phyloP scores from a whole-genome alignment of 2,113 vertebrate species.

The Todiramphus chloris region DNA sequence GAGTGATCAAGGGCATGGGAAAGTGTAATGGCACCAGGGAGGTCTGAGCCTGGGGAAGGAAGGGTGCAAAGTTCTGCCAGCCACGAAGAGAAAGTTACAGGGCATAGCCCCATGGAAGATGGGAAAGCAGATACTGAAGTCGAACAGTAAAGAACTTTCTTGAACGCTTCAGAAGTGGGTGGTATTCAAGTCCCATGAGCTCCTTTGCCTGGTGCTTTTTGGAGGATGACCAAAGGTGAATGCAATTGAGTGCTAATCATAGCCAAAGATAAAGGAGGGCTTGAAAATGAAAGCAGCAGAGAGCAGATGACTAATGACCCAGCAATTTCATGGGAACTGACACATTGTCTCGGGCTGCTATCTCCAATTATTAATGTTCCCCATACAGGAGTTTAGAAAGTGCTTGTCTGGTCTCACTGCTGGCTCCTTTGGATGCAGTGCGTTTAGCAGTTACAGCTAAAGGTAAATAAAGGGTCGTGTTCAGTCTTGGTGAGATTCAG shows the following conservation, averaged over 20 bases:
- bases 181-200: constrained; percentile 18
- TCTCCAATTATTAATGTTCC: neutral
- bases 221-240: constrained; percentile 55
- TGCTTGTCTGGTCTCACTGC: neutral
- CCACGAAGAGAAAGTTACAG: neutral
- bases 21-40: constrained; percentile 31
- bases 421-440: neutral
- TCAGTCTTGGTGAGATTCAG: neutral
- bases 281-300: constrained; percentile 50
- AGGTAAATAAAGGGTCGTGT: neutral
- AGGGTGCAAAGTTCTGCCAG: constrained; percentile 37
- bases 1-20: constrained; percentile 38
- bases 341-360: neutral
- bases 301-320: constrained; percentile 34
- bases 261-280: constrained; percentile 41
- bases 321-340: constrained; percentile 16
- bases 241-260: neutral
- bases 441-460: neutral
- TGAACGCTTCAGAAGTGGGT: constrained; percentile 36
- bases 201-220: constrained; percentile 30
- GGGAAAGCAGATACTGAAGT: constrained; percentile 26
- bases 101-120: constrained; percentile 47
- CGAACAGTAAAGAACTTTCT: constrained; percentile 28
- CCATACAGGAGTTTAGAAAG: neutral
- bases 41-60: constrained; percentile 50